Conservation (phyloP, 1,140 invertebrate species). For the Ruditapes philippinarum region DNA sequence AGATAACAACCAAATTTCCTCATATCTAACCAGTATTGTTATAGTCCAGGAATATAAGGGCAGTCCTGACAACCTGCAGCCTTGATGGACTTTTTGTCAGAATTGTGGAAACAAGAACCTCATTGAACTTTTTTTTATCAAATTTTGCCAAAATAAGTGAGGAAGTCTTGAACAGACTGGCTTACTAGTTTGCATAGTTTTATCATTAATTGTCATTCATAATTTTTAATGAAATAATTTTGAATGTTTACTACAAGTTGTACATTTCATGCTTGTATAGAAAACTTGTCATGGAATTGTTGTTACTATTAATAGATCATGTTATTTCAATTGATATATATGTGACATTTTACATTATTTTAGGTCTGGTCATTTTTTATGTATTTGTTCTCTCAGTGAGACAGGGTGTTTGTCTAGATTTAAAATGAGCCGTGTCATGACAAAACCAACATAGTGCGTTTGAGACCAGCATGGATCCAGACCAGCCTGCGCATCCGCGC, state of each 20-base stretch:
- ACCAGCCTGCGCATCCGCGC: too few species aligned
- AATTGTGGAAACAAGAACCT: too few species aligned
- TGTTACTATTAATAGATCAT: slow-evolving; percentile 19
- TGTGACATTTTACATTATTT: slow-evolving; percentile 38
- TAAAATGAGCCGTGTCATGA: too few species aligned
- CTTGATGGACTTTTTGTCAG: too few species aligned
- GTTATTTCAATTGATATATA: slow-evolving; percentile 11
- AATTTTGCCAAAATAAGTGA: too few species aligned
- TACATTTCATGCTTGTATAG: slow-evolving; percentile 46
- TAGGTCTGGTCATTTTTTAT: slow-evolving; percentile 34
- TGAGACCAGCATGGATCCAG: too few species aligned
- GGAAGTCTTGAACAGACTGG: background rate
- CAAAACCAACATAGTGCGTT: too few species aligned
- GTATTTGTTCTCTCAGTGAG: background rate
- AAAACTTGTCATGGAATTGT: background rate
- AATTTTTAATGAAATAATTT: slow-evolving; percentile 24
- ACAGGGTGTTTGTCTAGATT: background rate
- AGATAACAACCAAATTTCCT: too few species aligned
- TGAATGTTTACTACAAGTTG: slow-evolving; percentile 51
- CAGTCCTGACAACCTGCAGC: too few species aligned
- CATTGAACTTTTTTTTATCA: too few species aligned
- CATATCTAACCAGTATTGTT: too few species aligned
- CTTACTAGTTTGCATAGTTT: slow-evolving; percentile 2
- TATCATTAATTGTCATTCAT: slow-evolving; percentile 11
- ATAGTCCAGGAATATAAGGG: too few species aligned